Percentiles rank a stretch among this genome's conserved stretches.
phyloP scores from a whole-genome alignment of 2,113 vertebrate genomes.

The Sus scrofa region T2T-Sscrofa CM000826.6:57290001-57290500 shows the following conservation, averaged over 20 bases:
- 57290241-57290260: neutral
- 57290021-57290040: neutral
- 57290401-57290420: neutral
- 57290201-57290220: neutral
- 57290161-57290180: neutral
- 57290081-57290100: neutral
- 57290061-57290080: neutral
- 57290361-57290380: neutral
- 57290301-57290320: neutral
- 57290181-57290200: neutral
- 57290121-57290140: neutral
- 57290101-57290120: neutral
- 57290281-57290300: neutral
- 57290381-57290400: neutral
- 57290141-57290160: neutral
- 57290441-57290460: too few relatives aligned
- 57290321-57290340: neutral
- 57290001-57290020: neutral
- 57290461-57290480: too few relatives aligned
- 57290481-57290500: too few relatives aligned
- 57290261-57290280: neutral
- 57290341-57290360: neutral
- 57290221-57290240: neutral
- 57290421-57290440: neutral
- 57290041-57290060: neutral